A percentile compares a stretch with the other conserved stretches of the same genome.
Conservation (phyloP, 1,140 invertebrate species). For the Zaprionus ornatus region DNA sequence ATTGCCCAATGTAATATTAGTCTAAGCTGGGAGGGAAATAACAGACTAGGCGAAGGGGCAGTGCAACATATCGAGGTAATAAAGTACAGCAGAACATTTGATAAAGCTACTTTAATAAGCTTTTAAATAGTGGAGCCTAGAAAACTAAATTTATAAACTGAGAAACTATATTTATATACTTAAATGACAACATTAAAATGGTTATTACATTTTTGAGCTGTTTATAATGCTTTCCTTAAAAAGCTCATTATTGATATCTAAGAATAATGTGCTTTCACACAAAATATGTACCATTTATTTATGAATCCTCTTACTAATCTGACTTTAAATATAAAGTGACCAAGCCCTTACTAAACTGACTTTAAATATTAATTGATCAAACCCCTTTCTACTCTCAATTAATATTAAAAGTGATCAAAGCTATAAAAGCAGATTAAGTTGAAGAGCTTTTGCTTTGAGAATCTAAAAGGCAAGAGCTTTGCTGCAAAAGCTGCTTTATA, state of each 20-base stretch:
- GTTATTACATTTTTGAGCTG: not conserved
- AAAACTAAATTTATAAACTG: too few relatives aligned
- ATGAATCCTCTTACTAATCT: too few relatives aligned
- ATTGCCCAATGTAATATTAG: not conserved
- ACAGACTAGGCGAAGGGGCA: not conserved
- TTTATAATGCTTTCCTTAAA: not conserved
- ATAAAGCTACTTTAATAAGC: not conserved
- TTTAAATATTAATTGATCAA: too few relatives aligned
- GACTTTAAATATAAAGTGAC: too few relatives aligned
- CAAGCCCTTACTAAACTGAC: too few relatives aligned
- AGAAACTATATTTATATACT: too few relatives aligned
- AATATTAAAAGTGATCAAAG: too few relatives aligned
- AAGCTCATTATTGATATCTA: not conserved
- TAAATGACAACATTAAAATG: too few relatives aligned
- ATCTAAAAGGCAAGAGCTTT: not conserved
- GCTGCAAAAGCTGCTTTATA: not conserved
- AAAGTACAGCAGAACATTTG: not conserved
- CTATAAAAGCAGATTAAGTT: too few relatives aligned
- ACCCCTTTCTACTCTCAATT: too few relatives aligned
- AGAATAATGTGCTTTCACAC: not conserved
- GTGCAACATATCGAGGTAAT: not conserved
- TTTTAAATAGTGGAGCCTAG: not conserved
- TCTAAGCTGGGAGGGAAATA: conserved; percentile 6
- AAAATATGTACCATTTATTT: not conserved
- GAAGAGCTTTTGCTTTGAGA: too few relatives aligned